Evolutionary conservation across 2,888 invertebrate genomes (phyloP), one percentile per base, ranked within the genome.

Genomic region (Dyspetes luteomarginatus): DNA sequence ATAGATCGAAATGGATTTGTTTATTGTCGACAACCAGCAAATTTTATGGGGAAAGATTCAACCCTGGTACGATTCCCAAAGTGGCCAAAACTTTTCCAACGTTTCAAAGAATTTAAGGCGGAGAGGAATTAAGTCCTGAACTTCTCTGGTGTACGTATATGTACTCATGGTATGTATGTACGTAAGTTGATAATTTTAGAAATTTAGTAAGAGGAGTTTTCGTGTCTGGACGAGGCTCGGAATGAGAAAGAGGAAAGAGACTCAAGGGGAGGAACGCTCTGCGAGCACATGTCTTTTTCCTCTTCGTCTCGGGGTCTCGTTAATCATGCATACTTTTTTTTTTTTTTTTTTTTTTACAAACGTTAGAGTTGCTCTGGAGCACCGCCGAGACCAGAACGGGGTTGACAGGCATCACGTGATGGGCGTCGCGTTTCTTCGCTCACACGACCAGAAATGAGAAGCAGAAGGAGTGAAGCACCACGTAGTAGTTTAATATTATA

Each of bases 401-500:
- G 80, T 81, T 83, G 84, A 84, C 83, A 84, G 83, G 73, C 83
- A 80, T 84, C 83, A 84, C 83, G 83, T 83, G 84, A 81, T 80
- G 78, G 80, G 69, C 78, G 65, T 62, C 68, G 52, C 60, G 56
- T 76, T 75, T 52, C 48, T 43, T 45, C 17, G 30, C 30, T 30
- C n/a, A n/a, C 36, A 15, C 5, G 45, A n/a, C 45, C 4, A 45
- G 17, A 45, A 17, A 74, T 52, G 55, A 64, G 65, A 76, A 75
- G 65, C 17, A 24, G 62, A 62, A 68, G 52, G 60, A 24, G 26
- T 71, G 65, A 30, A 36, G 36, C 36, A 36, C 12, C 36, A 36
- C 15, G 15, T 30, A 15, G 48, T 43, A 75, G 67, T 62, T 67
- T 43, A 41, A 55, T 68, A 24, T 55, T 30, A 4, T 36, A 5